These are phyloP conservation scores for Girardinichthys multiradiatus DNA, from an alignment of 2,113 vertebrate genomes.

Conservation along the genomic window DNA sequence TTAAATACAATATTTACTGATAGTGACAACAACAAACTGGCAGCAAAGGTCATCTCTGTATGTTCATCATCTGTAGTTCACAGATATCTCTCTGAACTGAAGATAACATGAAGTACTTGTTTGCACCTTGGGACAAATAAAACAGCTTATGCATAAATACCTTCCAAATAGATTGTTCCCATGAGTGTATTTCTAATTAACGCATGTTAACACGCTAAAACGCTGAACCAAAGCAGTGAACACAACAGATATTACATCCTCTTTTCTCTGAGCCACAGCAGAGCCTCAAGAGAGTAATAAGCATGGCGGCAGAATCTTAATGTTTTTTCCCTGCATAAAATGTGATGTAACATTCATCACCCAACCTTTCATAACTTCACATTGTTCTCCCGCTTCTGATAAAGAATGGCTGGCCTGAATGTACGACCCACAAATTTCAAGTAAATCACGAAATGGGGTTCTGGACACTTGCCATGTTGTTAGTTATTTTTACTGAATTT, in stretches of 20 bases:
- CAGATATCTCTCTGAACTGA: neutral
- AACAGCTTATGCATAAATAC: neutral
- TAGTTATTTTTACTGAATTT: slow-evolving; percentile 30
- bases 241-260: neutral
- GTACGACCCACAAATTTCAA: slow-evolving; percentile 23
- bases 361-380: slow-evolving; percentile 15
- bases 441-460: slow-evolving; percentile 29
- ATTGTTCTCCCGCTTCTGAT: slow-evolving; percentile 20
- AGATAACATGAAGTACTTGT: neutral
- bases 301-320: neutral
- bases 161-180: neutral
- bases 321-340: slow-evolving; percentile 12
- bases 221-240: neutral
- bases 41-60: neutral
- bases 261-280: neutral
- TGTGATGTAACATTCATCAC: slow-evolving; percentile 24
- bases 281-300: slow-evolving; percentile 14
- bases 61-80: no score
- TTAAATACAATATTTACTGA: neutral
- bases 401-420: slow-evolving; percentile 5
- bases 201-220: slow-evolving; percentile 2
- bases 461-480: slow-evolving; percentile 10
- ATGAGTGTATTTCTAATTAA: slow-evolving; percentile 8
- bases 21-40: neutral
- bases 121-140: neutral